These are phyloP conservation scores for Pangasius djambal DNA, from an alignment of 2,797 vertebrate genomes.

Conservation along the genomic window DNA sequence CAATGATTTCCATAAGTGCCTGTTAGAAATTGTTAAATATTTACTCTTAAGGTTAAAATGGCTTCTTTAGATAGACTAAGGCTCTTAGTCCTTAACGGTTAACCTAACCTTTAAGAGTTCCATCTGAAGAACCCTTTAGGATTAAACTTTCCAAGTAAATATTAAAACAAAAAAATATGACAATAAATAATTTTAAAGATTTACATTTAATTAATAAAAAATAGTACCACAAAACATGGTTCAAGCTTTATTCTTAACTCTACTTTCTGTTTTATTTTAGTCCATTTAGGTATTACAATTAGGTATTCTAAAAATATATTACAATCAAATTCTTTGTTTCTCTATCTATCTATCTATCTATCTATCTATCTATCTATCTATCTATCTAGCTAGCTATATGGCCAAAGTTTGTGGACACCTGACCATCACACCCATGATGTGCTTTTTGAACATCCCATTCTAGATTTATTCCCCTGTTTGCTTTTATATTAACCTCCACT, in stretches of 20 bases:
- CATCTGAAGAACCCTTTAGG: neutral
- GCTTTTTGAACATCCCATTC: neutral
- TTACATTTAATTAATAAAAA: neutral
- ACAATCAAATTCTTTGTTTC: neutral
- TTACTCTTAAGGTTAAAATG: neutral
- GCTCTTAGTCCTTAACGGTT: neutral
- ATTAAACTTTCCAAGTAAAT: neutral
- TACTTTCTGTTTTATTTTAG: too few species aligned
- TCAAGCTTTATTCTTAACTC: neutral
- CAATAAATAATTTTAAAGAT: neutral
- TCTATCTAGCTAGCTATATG: too few species aligned
- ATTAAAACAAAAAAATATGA: neutral
- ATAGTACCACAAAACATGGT: neutral
- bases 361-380: too few species aligned
- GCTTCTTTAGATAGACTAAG: neutral
- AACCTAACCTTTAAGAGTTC: neutral
- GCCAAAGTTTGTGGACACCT: too few species aligned
- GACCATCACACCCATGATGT: too few species aligned
- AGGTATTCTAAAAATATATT: neutral
- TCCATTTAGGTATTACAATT: too few species aligned
- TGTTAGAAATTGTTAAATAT: neutral
- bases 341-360: too few species aligned
- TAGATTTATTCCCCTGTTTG: neutral
- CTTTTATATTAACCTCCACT: neutral
- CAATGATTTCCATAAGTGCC: neutral